phyloP scores from a whole-genome alignment of 1,140 invertebrate species.

The Linepithema humile region DNA sequence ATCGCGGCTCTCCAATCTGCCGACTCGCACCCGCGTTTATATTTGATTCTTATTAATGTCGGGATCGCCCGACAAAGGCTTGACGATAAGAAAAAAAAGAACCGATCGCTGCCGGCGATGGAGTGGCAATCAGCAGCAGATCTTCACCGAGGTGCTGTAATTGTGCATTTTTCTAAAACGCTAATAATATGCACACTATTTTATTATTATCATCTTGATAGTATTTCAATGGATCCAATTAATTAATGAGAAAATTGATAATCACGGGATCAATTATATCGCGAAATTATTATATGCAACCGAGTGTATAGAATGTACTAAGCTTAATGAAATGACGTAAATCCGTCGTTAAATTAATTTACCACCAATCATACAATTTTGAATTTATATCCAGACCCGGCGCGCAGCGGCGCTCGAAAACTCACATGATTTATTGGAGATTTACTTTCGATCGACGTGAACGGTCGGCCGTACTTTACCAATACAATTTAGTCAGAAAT shows the following conservation, averaged over 20 bases:
- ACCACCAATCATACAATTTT: constrained; percentile 58
- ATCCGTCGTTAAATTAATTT: constrained; percentile 60
- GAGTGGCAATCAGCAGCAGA: background rate
- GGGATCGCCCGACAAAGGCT: background rate
- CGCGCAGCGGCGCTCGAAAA: constrained; percentile 36
- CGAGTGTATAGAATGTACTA: constrained; percentile 54
- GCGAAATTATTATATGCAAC: constrained; percentile 53
- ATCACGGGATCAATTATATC: constrained; percentile 57
- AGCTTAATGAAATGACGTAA: constrained; percentile 59
- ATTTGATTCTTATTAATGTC: constrained; percentile 59
- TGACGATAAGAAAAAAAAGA: background rate
- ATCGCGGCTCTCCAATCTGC: background rate
- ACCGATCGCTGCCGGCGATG: background rate
- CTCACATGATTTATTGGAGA: constrained; percentile 51
- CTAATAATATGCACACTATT: constrained; percentile 27
- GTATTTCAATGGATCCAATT: constrained; percentile 50
- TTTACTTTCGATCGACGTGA: constrained; percentile 39
- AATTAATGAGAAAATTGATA: constrained; percentile 60
- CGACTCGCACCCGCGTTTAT: constrained; percentile 14
- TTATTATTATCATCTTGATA: constrained; percentile 49
- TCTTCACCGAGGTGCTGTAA: background rate
- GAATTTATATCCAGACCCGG: constrained; percentile 48
- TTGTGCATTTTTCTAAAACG: constrained; percentile 31
- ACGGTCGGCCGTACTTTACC: constrained; percentile 1
- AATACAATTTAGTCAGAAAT: constrained; percentile 27